Base-by-base conservation (phyloP, 2,113 vertebrate genomes). In the Psittacara wagleri region DNA sequence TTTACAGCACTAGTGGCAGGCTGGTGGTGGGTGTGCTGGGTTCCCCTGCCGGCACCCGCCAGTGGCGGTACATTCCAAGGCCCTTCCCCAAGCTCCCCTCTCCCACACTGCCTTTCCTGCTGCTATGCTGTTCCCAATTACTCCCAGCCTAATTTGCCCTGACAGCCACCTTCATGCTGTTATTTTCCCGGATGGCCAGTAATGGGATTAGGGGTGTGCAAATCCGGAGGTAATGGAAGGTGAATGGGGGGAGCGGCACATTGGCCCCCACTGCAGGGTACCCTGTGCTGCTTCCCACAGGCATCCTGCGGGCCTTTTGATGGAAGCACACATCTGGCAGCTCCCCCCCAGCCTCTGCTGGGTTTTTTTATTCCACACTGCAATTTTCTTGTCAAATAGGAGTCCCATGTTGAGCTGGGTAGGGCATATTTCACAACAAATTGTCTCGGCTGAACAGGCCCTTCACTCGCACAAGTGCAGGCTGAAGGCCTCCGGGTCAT, bases 341-440 rank as follows among this genome's bases (percentile, higher is more conserved):
- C 62, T 87, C 51, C 46, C 63, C 63, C n/a, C 7, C 25, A 44
- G 70, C 41, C 46, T 43, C 62, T 80, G 35, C 75, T 23, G 9
- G 35, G 22, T 27, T 83, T 51, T 72, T 92, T 51, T 14, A 22
- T 73, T 54, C 54, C 55, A 17, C 44, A 68, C 79, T 92, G 5
- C 91, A 91, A 96, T 96, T 97, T 96, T 90, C 78, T 76, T 81
- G 95, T 96, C 92, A 93, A 95, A 95, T 93, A 11, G 83, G 70
- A 76, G 51, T 49, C 81, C 39, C 41, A 5, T 2, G 22, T 54
- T 33, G 62, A 51, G 66, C 33, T 20, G 20, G 41, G 85, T 5
- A 51, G 44, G 0, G n/a, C n/a, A 2, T 66, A 85, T 61, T 89
- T 93, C 76, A 70, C 10, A 37, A 22, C 59, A 74, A 84, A 87